phyloP scores from a whole-genome alignment of 1,140 invertebrate genomes.

The Reticulitermes speratus region DNA sequence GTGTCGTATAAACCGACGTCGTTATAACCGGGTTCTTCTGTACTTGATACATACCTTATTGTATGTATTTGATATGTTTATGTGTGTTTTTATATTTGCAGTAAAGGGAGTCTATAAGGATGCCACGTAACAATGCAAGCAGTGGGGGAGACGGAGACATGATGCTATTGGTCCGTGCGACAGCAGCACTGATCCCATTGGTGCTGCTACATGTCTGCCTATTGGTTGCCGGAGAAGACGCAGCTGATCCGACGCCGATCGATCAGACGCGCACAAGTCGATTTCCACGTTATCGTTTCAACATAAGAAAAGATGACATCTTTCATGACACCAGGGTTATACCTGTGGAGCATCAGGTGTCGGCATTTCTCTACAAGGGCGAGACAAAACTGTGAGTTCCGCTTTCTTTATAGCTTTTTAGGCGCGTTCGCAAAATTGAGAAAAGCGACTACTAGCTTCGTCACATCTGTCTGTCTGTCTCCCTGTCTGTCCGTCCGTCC shows the following conservation, averaged over 20 bases:
- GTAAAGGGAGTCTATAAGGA: not conserved
- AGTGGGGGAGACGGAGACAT: not conserved
- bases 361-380: constrained; percentile 40
- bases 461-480: no score
- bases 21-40: no score
- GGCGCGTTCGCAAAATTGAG: not conserved
- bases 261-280: not conserved
- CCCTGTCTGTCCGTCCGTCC: no score
- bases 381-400: constrained; percentile 41
- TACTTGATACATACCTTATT: no score
- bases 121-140: not conserved
- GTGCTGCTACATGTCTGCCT: not conserved
- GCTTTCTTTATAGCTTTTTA: not conserved
- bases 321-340: constrained; percentile 14
- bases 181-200: not conserved
- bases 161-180: constrained; percentile 3
- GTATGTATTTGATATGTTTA: no score
- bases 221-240: constrained; percentile 13
- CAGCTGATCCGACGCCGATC: not conserved
- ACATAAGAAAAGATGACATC: constrained; percentile 28
- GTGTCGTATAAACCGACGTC: no score
- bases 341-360: constrained; percentile 42
- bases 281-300: constrained; percentile 23
- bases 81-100: not conserved
- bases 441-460: no score